Conservation (phyloP, 2,113 vertebrate species). For the Oxyura jamaicensis region DNA sequence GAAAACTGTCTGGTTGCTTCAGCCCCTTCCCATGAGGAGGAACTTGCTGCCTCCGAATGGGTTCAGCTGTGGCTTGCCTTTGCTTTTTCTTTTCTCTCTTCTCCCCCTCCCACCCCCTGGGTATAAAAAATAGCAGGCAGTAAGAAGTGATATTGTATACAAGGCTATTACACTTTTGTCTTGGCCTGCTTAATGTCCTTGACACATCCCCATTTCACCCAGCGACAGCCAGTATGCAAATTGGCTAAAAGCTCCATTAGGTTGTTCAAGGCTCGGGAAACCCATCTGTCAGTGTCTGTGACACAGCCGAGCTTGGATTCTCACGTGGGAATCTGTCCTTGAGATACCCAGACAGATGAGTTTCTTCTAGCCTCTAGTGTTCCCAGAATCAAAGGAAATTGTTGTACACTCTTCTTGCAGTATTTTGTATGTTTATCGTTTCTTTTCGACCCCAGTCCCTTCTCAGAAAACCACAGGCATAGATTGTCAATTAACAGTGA, state of each 20-base stretch:
- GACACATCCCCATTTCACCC: slow-evolving; percentile 73
- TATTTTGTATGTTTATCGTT: neutral
- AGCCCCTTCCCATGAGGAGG: neutral
- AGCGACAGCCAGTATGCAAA: slow-evolving; percentile 77
- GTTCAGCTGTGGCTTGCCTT: neutral
- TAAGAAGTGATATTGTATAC: slow-evolving; percentile 23
- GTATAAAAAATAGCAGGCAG: neutral
- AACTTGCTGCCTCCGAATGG: neutral
- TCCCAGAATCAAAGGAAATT: slow-evolving; percentile 44
- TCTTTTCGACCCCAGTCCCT: neutral
- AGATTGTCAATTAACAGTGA: neutral
- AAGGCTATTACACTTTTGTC: slow-evolving; percentile 65
- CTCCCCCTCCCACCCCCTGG: neutral
- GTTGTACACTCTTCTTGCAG: neutral
- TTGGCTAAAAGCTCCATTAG: slow-evolving; percentile 80
- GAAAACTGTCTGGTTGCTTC: neutral
- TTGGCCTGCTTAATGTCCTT: slow-evolving; percentile 75
- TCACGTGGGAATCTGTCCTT: slow-evolving; percentile 77
- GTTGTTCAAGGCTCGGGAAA: slow-evolving; percentile 76
- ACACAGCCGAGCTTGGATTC: slow-evolving; percentile 69
- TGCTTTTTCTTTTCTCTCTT: neutral
- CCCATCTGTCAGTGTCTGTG: slow-evolving; percentile 81
- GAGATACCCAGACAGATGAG: slow-evolving; percentile 72
- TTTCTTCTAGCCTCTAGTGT: slow-evolving; percentile 12
- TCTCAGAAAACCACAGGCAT: neutral